These are phyloP conservation scores for Littorina saxatilis DNA, from an alignment of 1,140 invertebrate genomes.

Conservation along the genomic window DNA sequence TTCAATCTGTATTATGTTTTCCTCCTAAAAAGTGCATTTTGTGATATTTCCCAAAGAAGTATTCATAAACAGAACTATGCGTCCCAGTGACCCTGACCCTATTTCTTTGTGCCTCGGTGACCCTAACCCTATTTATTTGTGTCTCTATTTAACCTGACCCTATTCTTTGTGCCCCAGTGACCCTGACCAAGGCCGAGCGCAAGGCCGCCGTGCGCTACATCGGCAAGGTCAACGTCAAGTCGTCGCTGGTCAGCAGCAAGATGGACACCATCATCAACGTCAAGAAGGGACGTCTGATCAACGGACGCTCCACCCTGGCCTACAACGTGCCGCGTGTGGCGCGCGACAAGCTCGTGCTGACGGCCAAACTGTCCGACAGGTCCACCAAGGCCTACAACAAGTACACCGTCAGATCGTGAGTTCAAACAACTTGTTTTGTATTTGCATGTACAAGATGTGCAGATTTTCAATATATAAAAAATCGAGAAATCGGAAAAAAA, in stretches of 20 bases:
- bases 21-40: too few relatives aligned
- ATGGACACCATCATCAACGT: conserved; percentile 49
- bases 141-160: too few relatives aligned
- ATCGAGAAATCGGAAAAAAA: too few relatives aligned
- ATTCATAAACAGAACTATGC: too few relatives aligned
- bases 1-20: too few relatives aligned
- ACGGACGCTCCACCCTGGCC: conserved; percentile 38
- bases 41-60: too few relatives aligned
- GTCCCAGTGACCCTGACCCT: too few relatives aligned
- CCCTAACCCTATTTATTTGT: too few relatives aligned
- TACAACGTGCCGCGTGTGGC: conserved; percentile 58
- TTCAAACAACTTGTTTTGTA: conserved; percentile 3
- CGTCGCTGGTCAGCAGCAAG: conserved; percentile 43
- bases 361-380: conserved; percentile 52
- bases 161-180: conserved; percentile 43
- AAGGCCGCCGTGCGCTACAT: conserved; percentile 46
- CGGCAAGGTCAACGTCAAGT: conserved; percentile 44
- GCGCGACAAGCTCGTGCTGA: conserved; percentile 52
- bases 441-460: too few relatives aligned
- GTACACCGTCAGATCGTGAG: conserved; percentile 58
- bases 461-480: too few relatives aligned
- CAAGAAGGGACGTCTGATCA: conserved; percentile 41
- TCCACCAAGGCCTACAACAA: conserved; percentile 54
- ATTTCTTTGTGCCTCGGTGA: too few relatives aligned
- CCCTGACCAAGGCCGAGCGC: conserved; percentile 35